Conservation (phyloP, 2,113 vertebrate species). For the Nymphicus hollandicus region DNA sequence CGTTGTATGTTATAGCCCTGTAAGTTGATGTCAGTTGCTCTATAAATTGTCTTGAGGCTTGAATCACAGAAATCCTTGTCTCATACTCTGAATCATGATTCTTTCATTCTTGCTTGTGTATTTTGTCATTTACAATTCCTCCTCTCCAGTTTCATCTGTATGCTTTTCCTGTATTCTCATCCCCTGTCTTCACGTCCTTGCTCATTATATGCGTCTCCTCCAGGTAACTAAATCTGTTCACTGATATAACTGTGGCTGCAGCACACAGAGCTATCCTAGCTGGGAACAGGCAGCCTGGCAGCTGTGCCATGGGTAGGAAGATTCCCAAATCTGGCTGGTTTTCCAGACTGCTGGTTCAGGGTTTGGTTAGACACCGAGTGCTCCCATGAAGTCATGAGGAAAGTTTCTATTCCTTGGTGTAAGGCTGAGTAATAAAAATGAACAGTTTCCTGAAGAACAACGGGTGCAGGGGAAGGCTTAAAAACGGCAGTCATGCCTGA, state of each 20-base stretch:
- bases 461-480: neutral
- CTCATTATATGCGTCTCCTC: neutral
- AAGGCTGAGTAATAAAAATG: neutral
- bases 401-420: neutral
- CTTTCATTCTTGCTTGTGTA: neutral
- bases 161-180: neutral
- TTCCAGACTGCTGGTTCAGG: neutral
- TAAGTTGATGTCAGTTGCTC: neutral
- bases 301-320: accelerated
- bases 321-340: neutral
- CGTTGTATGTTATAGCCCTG: neutral
- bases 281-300: neutral
- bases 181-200: neutral
- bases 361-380: neutral
- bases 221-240: neutral
- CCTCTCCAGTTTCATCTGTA: neutral
- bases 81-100: neutral
- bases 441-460: neutral
- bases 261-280: neutral
- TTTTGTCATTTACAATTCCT: neutral
- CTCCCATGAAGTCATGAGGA: neutral
- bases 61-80: neutral
- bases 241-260: neutral
- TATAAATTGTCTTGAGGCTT: neutral
- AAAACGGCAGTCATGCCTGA: neutral